These are phyloP conservation scores for Alaudala cheleensis DNA, from an alignment of 2,113 vertebrate genomes.

Conservation along the genomic window DNA sequence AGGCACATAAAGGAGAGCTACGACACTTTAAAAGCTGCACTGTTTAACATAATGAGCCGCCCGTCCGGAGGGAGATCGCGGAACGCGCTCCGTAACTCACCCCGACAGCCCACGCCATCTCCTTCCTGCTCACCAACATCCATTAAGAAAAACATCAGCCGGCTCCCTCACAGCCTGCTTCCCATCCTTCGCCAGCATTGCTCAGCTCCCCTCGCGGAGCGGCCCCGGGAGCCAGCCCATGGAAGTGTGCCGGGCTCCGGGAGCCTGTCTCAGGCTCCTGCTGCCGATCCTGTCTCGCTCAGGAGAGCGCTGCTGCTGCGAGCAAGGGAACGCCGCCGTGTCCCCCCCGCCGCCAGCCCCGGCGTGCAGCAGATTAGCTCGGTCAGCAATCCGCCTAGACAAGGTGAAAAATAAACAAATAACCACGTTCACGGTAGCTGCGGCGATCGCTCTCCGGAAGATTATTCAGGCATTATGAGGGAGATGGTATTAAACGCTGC, in stretches of 20 bases:
- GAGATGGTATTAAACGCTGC: slow-evolving; percentile 69
- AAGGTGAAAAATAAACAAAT: slow-evolving; percentile 78
- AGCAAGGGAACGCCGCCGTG: not conserved
- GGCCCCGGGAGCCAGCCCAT: not conserved
- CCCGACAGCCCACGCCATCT: slow-evolving; percentile 65
- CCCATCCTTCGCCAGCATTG: not conserved
- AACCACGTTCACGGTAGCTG: slow-evolving; percentile 45
- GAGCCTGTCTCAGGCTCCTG: not conserved
- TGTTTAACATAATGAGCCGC: slow-evolving; percentile 74
- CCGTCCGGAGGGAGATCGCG: slow-evolving; percentile 53
- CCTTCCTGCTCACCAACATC: slow-evolving; percentile 66
- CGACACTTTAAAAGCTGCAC: slow-evolving; percentile 67
- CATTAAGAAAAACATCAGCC: slow-evolving; percentile 52
- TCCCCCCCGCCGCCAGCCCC: not conserved
- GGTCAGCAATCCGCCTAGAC: slow-evolving; percentile 72
- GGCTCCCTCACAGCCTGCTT: slow-evolving; percentile 28
- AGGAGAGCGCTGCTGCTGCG: not conserved
- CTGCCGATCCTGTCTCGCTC: not conserved
- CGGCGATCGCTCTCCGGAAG: slow-evolving; percentile 67
- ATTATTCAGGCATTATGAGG: slow-evolving; percentile 75
- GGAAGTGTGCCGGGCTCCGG: not conserved
- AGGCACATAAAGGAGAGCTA: slow-evolving; percentile 75
- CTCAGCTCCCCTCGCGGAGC: not conserved
- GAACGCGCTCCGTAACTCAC: slow-evolving; percentile 70
- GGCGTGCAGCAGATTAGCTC: slow-evolving; percentile 34